These are phyloP conservation scores for Craseonycteris thonglongyai DNA, from an alignment of 2,113 vertebrate genomes.

Conservation along the genomic window DNA sequence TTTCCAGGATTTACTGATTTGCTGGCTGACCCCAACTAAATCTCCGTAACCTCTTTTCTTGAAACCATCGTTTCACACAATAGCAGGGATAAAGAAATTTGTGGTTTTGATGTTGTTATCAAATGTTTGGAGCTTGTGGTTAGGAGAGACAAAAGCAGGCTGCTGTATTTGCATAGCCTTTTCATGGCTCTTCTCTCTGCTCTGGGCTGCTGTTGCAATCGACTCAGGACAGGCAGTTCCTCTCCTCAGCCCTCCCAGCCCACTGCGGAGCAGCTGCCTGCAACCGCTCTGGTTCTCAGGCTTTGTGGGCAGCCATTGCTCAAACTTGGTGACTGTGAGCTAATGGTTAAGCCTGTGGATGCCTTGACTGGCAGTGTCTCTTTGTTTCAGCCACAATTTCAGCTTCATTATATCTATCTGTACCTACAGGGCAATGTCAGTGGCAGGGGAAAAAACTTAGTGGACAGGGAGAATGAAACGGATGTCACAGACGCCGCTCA, in stretches of 20 bases:
- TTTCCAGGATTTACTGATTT: slow-evolving; percentile 32
- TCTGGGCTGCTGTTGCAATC: background rate
- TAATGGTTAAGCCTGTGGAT: background rate
- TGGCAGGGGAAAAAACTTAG: background rate
- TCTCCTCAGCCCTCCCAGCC: background rate
- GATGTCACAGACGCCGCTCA: background rate
- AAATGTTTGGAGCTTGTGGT: slow-evolving; percentile 31
- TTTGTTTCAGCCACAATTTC: background rate
- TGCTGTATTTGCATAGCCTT: background rate
- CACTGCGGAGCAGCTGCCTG: background rate
- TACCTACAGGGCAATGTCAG: background rate
- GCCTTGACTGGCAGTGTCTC: background rate
- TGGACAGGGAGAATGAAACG: background rate
- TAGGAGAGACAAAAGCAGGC: slow-evolving; percentile 7
- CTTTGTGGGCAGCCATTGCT: background rate
- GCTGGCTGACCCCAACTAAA: slow-evolving; percentile 24
- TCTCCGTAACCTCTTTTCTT: slow-evolving; percentile 39
- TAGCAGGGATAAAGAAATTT: slow-evolving; percentile 25
- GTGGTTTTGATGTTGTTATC: slow-evolving; percentile 35
- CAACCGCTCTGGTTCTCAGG: background rate
- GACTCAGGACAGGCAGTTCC: background rate
- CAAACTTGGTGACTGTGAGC: background rate
- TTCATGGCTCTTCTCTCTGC: background rate
- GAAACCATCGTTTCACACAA: slow-evolving; percentile 39
- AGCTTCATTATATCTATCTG: background rate